Base-by-base conservation (phyloP, 1,140 invertebrate species). In the Phymastichus coffea region DNA sequence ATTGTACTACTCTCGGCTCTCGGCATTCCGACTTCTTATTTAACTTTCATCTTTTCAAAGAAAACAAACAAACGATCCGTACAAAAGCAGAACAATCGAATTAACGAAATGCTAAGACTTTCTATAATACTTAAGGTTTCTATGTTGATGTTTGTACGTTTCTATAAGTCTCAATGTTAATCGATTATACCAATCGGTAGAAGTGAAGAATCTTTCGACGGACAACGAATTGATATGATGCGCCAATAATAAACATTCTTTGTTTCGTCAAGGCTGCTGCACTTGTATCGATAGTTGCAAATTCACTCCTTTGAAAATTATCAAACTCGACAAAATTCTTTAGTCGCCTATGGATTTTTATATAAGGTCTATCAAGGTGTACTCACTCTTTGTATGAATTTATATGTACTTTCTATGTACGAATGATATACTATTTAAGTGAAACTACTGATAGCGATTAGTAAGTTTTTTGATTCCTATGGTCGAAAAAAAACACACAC, bases 101-200 rank as follows among this genome's bases (percentile, higher is more conserved):
- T 55, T 44, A 44, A 44, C 28, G 26, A 55, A 55, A 55, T 22
- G 4, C 22, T 33, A 44, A 55, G 52, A 55, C 52, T 55, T 55
- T 12, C 19, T 12, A 44, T 14, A 3, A 53, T 53, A 40, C 8
- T 41, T 55, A 44, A 43, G 26, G 23, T 22, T 43, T 6, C 19
- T 48, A 7, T 48, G n/a, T 48, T 3, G n/a, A 48, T 30, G 4
- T 30, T 40, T 40, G 15, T 40, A 14, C n/a, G n/a, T n/a, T n/a
- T n/a, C n/a, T n/a, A n/a, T n/a, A n/a, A n/a, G n/a, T n/a, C n/a
- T n/a, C n/a, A n/a, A n/a, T n/a, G n/a, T n/a, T n/a, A n/a, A n/a
- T n/a, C n/a, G n/a, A n/a, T n/a, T n/a, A n/a, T n/a, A n/a, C n/a
- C n/a, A n/a, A n/a, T n/a, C n/a, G n/a, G n/a, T n/a, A n/a, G n/a